Evolutionary conservation across 2,888 invertebrate genomes (phyloP).

Genomic region (Hirtodrosophila histrioides): DNA sequence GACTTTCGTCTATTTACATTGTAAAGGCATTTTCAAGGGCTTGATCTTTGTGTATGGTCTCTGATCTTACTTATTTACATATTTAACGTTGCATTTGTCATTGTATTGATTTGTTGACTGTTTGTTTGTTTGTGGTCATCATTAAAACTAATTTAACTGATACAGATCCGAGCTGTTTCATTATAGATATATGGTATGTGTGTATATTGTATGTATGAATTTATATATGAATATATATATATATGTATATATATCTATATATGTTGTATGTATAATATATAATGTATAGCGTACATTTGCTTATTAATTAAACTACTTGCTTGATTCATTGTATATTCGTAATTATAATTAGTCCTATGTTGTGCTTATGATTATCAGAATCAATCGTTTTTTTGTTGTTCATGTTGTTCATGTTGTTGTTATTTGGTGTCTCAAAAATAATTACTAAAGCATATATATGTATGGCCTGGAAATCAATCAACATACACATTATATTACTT

Average conservation of each 20-base stretch:
- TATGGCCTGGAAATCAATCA: conserved; percentile 48
- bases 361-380: conserved; percentile 78
- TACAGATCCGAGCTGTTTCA: conserved; percentile 19
- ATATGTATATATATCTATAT: conserved; percentile 34
- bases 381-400: conserved; percentile 50
- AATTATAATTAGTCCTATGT: conserved; percentile 58
- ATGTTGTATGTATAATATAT: conserved; percentile 21
- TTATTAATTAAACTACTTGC: conserved; percentile 67
- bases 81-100: conserved; percentile 40
- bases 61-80: conserved; percentile 46
- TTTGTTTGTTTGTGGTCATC: conserved; percentile 39
- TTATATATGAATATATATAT: conserved; percentile 22
- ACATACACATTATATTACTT: conserved; percentile 17
- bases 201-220: conserved; percentile 49
- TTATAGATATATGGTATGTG: conserved; percentile 32
- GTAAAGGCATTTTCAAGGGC: conserved; percentile 64
- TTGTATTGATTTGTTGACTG: conserved; percentile 60
- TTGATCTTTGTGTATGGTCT: conserved; percentile 35
- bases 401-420: conserved; percentile 7
- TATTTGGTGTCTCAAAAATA: conserved; percentile 31
- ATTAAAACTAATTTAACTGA: conserved; percentile 72
- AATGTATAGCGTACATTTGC: conserved; percentile 56
- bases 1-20: conserved; percentile 53
- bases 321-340: conserved; percentile 39
- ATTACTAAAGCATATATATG: conserved; percentile 31